phyloP scores from a whole-genome alignment of 2,797 vertebrate genomes.

The Acrossocheilus wenchowensis region DNA sequence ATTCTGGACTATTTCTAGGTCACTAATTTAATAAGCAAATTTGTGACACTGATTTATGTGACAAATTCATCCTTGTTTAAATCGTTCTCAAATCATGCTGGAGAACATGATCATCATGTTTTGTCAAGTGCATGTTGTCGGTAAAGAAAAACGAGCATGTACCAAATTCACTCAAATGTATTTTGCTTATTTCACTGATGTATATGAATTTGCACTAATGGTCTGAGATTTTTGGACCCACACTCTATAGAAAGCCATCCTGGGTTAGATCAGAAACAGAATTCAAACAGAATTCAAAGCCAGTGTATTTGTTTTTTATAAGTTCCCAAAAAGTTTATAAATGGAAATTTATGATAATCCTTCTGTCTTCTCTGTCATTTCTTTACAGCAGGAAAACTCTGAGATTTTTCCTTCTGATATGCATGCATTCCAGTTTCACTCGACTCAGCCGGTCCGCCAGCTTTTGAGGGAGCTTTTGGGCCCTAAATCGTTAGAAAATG shows the following conservation, averaged over 20 bases:
- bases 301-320: slow-evolving; percentile 46
- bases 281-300: neutral
- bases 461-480: neutral
- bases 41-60: neutral
- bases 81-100: neutral
- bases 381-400: slow-evolving; percentile 51
- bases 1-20: slow-evolving; percentile 12
- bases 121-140: neutral
- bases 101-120: neutral
- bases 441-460: neutral
- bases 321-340: slow-evolving; percentile 60
- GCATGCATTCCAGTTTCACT: slow-evolving; percentile 42
- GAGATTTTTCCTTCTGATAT: slow-evolving; percentile 59
- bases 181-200: neutral
- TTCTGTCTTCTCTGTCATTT: slow-evolving; percentile 63
- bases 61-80: neutral
- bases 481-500: neutral
- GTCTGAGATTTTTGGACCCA: neutral
- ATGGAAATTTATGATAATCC: slow-evolving; percentile 80
- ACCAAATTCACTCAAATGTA: neutral
- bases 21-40: slow-evolving; percentile 11
- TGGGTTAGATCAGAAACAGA: neutral
- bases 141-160: neutral
- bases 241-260: neutral
- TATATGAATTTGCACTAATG: neutral